Base-by-base conservation (phyloP, 2,797 vertebrate species). In the Euthynnus affinis region DNA sequence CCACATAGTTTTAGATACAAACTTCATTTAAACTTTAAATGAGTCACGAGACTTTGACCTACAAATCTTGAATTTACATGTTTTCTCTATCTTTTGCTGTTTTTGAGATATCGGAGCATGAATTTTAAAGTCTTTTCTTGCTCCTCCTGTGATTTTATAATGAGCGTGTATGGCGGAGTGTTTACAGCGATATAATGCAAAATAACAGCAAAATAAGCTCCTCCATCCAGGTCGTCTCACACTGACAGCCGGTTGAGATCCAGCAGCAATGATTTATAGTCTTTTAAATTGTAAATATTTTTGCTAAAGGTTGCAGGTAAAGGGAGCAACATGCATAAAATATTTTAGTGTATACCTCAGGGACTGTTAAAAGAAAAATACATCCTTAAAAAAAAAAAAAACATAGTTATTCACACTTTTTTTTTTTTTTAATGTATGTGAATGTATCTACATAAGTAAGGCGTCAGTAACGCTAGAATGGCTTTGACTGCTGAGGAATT, bases 371-470 rank as follows among this genome's bases (percentile, higher is more conserved):
- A 51, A 59, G 4, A 58, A 40, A 20, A n/a, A n/a, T n/a, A n/a
- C n/a, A n/a, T n/a, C n/a, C n/a, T n/a, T n/a, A n/a, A n/a, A n/a
- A n/a, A n/a, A n/a, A 4, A 42, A 6, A 9, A 8, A 37, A 18
- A 29, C 40, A 71, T 9, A 70, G 13, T 13, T 22, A 17, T 3
- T 61, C 37, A 23, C 48, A 37, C 14, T 15, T 40, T 49, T n/a
- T n/a, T n/a, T n/a, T n/a, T n/a, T n/a, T n/a, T 27, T 29, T 58
- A 25, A 59, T 34, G 23, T 53, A 14, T 55, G 32, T 29, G 53
- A 76, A 66, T 67, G n/a, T 32, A 34, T 78, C 44, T 52, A n/a
- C 22, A 63, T 66, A 42, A 70, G 67, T 23, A 13, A 22, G 12
- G 2, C 57, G 58, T 65, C 12, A 78, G 61, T 42, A n/a, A 62